Percentiles rank a stretch among this genome's conserved stretches.
These are phyloP conservation scores for Cyrtorhinus lividipennis DNA, from an alignment of 1,140 invertebrate species.

Conservation along the genomic window DNA sequence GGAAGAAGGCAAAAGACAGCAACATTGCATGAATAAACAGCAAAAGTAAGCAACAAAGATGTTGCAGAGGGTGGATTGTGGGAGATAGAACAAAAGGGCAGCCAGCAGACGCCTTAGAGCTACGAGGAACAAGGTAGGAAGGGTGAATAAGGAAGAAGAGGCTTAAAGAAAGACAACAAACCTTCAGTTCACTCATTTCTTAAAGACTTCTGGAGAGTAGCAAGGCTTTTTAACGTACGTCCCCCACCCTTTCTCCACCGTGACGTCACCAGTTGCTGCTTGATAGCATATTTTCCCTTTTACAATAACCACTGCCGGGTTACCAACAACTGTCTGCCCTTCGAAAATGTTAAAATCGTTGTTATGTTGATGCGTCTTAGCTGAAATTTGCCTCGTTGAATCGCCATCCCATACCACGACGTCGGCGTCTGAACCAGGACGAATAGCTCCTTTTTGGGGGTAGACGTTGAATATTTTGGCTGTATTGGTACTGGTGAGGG, in stretches of 20 bases:
- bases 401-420: constrained; percentile 93
- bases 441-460: constrained; percentile 77
- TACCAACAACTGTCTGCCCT: constrained; percentile 29
- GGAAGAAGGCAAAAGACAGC: too few species aligned
- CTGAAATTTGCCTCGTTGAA: constrained; percentile 72
- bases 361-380: constrained; percentile 81
- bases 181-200: neutral
- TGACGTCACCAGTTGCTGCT: neutral
- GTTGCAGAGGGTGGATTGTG: too few species aligned
- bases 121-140: too few species aligned
- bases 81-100: too few species aligned
- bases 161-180: too few species aligned
- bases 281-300: constrained; percentile 14
- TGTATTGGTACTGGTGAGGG: constrained; percentile 89
- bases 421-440: constrained; percentile 90
- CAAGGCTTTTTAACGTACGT: constrained; percentile 9
- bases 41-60: too few species aligned
- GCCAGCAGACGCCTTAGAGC: too few species aligned
- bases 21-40: too few species aligned
- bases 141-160: too few species aligned
- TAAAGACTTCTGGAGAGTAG: neutral
- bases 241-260: constrained; percentile 2
- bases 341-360: constrained; percentile 98
- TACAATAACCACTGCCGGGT: constrained; percentile 8
- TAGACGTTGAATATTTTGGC: constrained; percentile 98